phyloP scores from a whole-genome alignment of 2,888 invertebrate genomes.

The Chesias legatella region DNA sequence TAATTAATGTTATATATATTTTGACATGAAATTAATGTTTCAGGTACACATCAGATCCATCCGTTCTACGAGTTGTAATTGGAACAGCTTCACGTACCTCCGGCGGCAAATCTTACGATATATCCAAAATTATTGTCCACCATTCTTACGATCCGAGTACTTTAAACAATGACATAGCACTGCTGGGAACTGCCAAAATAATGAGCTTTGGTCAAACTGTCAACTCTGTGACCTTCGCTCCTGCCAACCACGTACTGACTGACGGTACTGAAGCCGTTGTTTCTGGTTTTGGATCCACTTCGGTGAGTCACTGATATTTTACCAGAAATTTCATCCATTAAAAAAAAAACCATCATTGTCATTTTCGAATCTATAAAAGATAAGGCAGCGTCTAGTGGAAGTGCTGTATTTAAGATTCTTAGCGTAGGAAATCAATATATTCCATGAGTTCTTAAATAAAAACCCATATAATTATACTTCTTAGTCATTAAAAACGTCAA shows the following conservation, averaged over 20 bases:
- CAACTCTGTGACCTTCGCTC: slow-evolving; percentile 45
- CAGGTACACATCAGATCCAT: slow-evolving; percentile 45
- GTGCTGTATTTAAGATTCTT: no score
- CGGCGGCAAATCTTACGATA: slow-evolving; percentile 53
- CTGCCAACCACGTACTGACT: slow-evolving; percentile 37
- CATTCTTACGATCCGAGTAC: slow-evolving; percentile 46
- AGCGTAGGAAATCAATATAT: no score
- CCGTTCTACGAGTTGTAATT: slow-evolving; percentile 46
- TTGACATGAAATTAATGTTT: slow-evolving; percentile 25
- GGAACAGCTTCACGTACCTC: slow-evolving; percentile 51
- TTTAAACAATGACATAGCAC: slow-evolving; percentile 60
- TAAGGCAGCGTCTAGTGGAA: no score
- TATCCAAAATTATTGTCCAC: slow-evolving; percentile 48
- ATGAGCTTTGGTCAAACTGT: slow-evolving; percentile 48
- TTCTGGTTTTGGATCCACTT: slow-evolving; percentile 62
- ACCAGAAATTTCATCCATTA: no score
- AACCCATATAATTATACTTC: no score
- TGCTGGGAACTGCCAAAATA: slow-evolving; percentile 44
- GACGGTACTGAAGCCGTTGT: slow-evolving; percentile 58
- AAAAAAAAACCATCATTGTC: no score
- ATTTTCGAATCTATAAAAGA: no score
- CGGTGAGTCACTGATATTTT: no score
- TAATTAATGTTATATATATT: no score
- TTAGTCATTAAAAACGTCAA: no score
- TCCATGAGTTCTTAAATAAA: no score